Conservation (phyloP, 2,113 vertebrate species). For the Mobula hypostoma region DNA sequence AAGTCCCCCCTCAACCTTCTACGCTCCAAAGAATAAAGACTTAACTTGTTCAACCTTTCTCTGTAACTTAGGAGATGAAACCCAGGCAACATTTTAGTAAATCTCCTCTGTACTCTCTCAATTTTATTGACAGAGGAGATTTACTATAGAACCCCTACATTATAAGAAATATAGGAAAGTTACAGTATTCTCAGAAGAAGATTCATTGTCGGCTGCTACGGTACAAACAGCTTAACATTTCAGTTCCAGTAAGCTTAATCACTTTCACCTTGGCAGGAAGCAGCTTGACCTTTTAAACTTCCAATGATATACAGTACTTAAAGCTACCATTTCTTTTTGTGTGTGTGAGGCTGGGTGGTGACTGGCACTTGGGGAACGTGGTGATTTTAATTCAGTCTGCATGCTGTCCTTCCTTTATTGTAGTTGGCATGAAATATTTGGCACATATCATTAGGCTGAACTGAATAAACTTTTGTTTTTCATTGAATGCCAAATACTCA, state of each 20-base stretch:
- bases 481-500: not conserved
- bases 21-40: too few species aligned
- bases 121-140: too few species aligned
- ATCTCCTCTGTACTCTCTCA: too few species aligned
- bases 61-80: too few species aligned
- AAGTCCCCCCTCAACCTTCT: too few species aligned
- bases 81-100: too few species aligned
- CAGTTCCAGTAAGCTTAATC: not conserved
- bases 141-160: not conserved
- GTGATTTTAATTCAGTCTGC: not conserved
- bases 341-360: too few species aligned
- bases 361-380: not conserved
- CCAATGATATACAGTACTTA: not conserved
- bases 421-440: not conserved
- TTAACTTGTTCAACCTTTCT: too few species aligned
- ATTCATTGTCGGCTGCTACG: not conserved
- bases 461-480: not conserved
- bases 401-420: not conserved
- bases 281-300: not conserved
- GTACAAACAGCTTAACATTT: conserved; percentile 17
- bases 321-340: not conserved
- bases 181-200: not conserved
- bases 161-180: not conserved
- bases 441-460: not conserved
- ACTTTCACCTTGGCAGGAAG: not conserved